phyloP scores from a whole-genome alignment of 2,888 invertebrate species.

The Drosophila mimetica region DNA sequence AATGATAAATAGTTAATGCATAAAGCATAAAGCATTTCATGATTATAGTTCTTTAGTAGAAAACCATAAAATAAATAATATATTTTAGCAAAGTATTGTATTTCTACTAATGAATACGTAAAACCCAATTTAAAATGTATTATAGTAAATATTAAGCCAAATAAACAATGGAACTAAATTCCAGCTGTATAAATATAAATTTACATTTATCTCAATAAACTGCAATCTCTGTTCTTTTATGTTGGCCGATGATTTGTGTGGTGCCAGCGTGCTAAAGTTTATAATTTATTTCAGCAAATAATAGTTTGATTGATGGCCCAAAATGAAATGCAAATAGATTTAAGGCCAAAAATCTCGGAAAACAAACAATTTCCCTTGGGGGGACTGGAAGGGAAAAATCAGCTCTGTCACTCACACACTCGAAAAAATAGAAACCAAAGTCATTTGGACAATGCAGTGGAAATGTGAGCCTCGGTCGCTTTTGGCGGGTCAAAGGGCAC shows the following conservation, averaged over 20 bases:
- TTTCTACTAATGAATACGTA: too few relatives aligned
- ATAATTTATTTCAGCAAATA: slow-evolving; percentile 37
- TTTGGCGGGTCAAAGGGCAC: slow-evolving; percentile 35
- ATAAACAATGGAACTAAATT: background rate
- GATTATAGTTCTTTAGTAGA: background rate
- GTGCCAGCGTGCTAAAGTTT: slow-evolving; percentile 13
- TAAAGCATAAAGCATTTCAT: background rate
- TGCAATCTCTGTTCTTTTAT: slow-evolving; percentile 8
- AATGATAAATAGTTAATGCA: background rate
- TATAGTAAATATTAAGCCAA: background rate
- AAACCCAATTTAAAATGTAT: background rate
- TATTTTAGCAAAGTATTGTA: too few relatives aligned
- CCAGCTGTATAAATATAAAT: slow-evolving; percentile 22
- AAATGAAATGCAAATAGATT: slow-evolving; percentile 14
- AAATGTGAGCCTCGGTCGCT: slow-evolving; percentile 22
- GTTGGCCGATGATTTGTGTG: slow-evolving; percentile 10
- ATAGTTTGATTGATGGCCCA: slow-evolving; percentile 38
- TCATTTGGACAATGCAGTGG: slow-evolving; percentile 62
- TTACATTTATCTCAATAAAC: slow-evolving; percentile 35
- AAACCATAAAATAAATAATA: background rate
- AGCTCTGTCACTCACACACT: slow-evolving; percentile 32
- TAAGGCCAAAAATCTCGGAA: slow-evolving; percentile 17
- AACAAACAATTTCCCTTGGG: slow-evolving; percentile 20
- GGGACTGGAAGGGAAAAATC: background rate
- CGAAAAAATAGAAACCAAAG: slow-evolving; percentile 15